Conservation (phyloP, 2,797 vertebrate genomes). For the Pseudomugil tenellus region DNA sequence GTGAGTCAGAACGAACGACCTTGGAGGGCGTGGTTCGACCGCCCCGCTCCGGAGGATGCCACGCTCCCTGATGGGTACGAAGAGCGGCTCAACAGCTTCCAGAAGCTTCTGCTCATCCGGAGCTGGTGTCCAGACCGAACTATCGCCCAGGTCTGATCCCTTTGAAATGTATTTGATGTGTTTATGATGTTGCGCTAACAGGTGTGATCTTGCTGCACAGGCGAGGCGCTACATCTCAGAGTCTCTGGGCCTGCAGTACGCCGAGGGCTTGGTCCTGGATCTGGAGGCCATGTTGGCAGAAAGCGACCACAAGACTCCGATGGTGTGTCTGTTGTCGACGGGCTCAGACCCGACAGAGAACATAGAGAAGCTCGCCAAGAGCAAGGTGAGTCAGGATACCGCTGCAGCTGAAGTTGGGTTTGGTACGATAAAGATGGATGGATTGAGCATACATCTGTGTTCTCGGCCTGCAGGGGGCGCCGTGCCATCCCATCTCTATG, state of each 20-base stretch:
- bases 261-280: slow-evolving; percentile 84
- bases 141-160: slow-evolving; percentile 79
- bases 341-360: slow-evolving; percentile 89
- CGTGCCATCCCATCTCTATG: slow-evolving; percentile 87
- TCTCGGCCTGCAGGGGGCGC: slow-evolving; percentile 73
- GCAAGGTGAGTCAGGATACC: slow-evolving; percentile 72
- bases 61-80: slow-evolving; percentile 85
- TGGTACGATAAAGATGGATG: too few species aligned
- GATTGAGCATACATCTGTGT: too few species aligned
- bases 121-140: slow-evolving; percentile 88
- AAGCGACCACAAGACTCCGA: slow-evolving; percentile 81
- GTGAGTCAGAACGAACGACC: slow-evolving; percentile 82
- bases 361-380: slow-evolving; percentile 86
- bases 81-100: slow-evolving; percentile 82
- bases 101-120: slow-evolving; percentile 86
- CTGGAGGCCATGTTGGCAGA: slow-evolving; percentile 86
- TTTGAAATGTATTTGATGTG: neutral
- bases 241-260: slow-evolving; percentile 83
- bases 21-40: slow-evolving; percentile 88
- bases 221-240: slow-evolving; percentile 85
- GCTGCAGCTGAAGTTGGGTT: too few species aligned
- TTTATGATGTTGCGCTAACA: neutral
- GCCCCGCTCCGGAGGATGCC: slow-evolving; percentile 82
- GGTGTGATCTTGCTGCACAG: slow-evolving; percentile 54
- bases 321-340: slow-evolving; percentile 87